Base-by-base conservation (phyloP, 2,113 vertebrate species). In the Ancistrus triradiatus region DNA sequence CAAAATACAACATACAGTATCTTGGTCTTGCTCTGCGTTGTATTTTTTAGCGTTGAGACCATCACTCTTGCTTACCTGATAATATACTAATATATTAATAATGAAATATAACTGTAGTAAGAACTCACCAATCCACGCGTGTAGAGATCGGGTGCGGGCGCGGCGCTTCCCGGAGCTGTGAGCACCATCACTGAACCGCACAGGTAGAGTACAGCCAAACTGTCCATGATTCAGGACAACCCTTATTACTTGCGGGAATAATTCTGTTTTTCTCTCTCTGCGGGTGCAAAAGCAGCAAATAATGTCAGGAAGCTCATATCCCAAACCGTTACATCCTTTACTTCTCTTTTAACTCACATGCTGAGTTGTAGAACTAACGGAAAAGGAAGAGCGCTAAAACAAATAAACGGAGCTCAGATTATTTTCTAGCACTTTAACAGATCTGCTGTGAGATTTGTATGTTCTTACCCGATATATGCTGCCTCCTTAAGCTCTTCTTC, bases 121-220 rank as follows among this genome's bases (percentile, higher is more conserved):
- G 27, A n/a, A 49, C 87, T 86, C 72, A 89, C 87, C 80, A 89
- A 72, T 0, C 85, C 83, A 74, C 59, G 74, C 7, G 77, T 82
- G 69, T 86, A 86, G 44, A 81, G 79, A 17, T 84, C 78, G 0
- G 69, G 44, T n/a, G 19, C 33, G 1, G 79, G 65, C 27, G 73
- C 55, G 31, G 65, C 13, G 21, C 31, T 51, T 50, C 59, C 81
- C 6, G 27, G 19, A 43, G 78, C 40, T 17, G 21, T 13, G 18
- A 73, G 25, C 56, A 55, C 27, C 10, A 57, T 63, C 53, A 80
- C 10, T 9, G 74, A 3, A 6, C 46, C 8, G 28, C 35, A 56
- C 43, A 73, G 17, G 35, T 46, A 60, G 19, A 61, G 8, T 13
- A 59, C 17, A 38, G 27, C 40, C 25, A 31, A 38, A 38, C 21